These are phyloP conservation scores for Hucho hucho DNA, from an alignment of 2,113 vertebrate species.

Conservation along the genomic window DNA sequence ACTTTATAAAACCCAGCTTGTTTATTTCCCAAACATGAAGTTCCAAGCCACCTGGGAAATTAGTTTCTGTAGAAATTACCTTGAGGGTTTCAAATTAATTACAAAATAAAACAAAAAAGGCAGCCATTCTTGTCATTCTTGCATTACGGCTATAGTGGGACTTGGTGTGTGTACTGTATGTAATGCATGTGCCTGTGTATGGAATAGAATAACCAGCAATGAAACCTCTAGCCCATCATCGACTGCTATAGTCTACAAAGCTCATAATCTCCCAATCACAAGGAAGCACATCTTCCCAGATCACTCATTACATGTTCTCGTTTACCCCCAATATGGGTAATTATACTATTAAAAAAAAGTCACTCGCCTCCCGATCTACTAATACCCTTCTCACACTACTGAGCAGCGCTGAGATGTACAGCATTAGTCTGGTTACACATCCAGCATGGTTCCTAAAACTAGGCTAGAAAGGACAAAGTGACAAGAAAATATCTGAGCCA, in stretches of 20 bases:
- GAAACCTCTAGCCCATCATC: constrained; percentile 37
- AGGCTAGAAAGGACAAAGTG: too few relatives aligned
- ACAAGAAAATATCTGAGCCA: too few relatives aligned
- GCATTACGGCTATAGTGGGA: constrained; percentile 55
- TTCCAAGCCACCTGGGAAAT: constrained; percentile 2
- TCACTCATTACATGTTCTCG: constrained; percentile 21
- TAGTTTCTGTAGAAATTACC: background rate
- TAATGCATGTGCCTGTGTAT: constrained; percentile 55
- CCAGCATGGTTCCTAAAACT: too few relatives aligned
- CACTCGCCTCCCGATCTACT: too few relatives aligned
- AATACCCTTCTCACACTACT: too few relatives aligned
- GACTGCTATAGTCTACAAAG: background rate
- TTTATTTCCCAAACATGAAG: constrained; percentile 33
- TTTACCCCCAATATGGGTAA: constrained; percentile 70
- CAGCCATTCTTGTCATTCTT: constrained; percentile 65
- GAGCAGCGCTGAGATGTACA: too few relatives aligned
- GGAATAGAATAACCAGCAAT: constrained; percentile 50
- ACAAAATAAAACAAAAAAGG: constrained; percentile 21
- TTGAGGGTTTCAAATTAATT: background rate
- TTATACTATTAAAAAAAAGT: constrained; percentile 19
- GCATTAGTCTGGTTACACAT: too few relatives aligned
- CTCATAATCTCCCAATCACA: background rate
- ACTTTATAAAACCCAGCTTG: constrained; percentile 31
- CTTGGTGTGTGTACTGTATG: background rate
- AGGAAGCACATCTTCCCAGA: constrained; percentile 5